phyloP scores from a whole-genome alignment of 1,140 invertebrate genomes.

The Anastatus disparis region DNA sequence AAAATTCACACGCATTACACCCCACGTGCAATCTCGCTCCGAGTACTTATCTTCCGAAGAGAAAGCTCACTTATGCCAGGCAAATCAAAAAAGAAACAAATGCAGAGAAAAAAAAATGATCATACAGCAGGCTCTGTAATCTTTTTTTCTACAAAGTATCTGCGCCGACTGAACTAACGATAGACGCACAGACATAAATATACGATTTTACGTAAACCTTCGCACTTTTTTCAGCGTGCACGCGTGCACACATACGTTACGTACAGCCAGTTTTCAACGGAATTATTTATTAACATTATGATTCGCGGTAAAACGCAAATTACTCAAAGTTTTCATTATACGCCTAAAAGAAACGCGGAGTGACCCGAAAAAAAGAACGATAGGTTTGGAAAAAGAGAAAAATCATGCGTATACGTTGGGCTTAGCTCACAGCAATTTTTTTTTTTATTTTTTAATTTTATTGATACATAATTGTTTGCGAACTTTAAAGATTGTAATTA shows the following conservation, averaged over 20 bases:
- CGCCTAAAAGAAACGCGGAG: no score
- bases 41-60: no score
- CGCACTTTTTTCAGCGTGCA: not conserved
- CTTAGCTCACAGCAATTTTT: no score
- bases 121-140: not conserved
- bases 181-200: not conserved
- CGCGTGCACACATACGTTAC: no score
- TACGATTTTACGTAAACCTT: constrained; percentile 22
- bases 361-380: no score
- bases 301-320: constrained; percentile 26
- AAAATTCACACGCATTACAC: no score
- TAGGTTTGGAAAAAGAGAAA: no score
- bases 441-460: not conserved
- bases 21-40: no score
- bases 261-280: constrained; percentile 15
- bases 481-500: constrained; percentile 28
- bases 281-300: constrained; percentile 35
- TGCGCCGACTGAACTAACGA: no score
- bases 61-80: no score
- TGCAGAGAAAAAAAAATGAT: constrained; percentile 7
- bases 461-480: constrained; percentile 20
- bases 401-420: no score
- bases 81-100: no score
- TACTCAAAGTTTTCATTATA: constrained; percentile 2
- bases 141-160: constrained; percentile 14